Percentiles rank a stretch among this genome's conserved stretches.
Evolutionary conservation across 2,888 invertebrate genomes (phyloP).

Genomic region (Thysanoteuthis rhombus): DNA sequence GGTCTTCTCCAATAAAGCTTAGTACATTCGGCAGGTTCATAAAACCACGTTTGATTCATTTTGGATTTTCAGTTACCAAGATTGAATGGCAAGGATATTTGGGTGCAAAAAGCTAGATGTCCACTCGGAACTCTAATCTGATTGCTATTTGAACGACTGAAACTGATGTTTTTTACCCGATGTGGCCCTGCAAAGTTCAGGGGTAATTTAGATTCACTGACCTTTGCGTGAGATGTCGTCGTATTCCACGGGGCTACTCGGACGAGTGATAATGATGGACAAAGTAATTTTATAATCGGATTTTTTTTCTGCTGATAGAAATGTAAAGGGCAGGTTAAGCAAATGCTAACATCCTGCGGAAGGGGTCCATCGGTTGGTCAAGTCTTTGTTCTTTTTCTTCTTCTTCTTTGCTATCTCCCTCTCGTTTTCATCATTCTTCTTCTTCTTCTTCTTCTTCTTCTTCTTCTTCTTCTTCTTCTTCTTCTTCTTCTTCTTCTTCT

Average conservation of each 20-base stretch:
- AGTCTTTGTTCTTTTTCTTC: not conserved
- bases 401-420: not conserved
- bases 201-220: conserved; percentile 12
- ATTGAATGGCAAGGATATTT: not conserved
- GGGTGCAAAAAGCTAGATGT: not conserved
- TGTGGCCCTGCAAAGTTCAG: not conserved
- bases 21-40: not conserved
- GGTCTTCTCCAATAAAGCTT: not conserved
- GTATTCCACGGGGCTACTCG: not conserved
- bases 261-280: not conserved
- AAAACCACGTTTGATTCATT: not conserved
- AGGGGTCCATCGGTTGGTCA: not conserved
- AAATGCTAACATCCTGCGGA: not conserved
- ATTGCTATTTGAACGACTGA: not conserved
- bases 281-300: not conserved
- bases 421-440: not conserved
- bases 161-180: not conserved
- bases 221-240: not conserved
- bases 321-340: not conserved
- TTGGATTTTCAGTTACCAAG: not conserved
- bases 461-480: not conserved
- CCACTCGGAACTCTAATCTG: not conserved
- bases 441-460: not conserved
- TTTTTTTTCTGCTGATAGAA: not conserved
- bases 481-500: not conserved